Evolutionary conservation across 37 sponge, comb jelly and placozoan genomes (phyloP).

Genomic region (Ianthella basta): DNA sequence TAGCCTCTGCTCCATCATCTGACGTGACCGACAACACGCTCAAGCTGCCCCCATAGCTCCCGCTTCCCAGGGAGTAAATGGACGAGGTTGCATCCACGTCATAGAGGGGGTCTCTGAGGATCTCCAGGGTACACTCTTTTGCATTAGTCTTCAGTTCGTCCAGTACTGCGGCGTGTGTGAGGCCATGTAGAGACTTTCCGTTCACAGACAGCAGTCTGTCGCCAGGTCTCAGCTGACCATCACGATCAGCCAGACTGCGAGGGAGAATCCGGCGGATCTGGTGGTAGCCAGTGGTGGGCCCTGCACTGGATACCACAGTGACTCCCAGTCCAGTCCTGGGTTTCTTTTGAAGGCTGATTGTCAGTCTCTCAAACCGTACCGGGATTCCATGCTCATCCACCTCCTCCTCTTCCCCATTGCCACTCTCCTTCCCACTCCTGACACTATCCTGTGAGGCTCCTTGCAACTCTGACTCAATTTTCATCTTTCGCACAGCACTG

Average conservation of each 20-base stretch:
- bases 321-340: constrained; percentile 56
- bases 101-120: constrained; percentile 61
- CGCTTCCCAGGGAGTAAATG: constrained; percentile 41
- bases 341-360: constrained; percentile 53
- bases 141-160: constrained; percentile 45
- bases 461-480: background rate
- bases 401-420: background rate
- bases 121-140: constrained; percentile 34
- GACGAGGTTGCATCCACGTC: constrained; percentile 43
- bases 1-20: constrained; percentile 7
- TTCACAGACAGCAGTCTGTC: constrained; percentile 72
- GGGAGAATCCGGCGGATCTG: constrained; percentile 64
- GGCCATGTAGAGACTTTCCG: constrained; percentile 44
- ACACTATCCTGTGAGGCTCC: background rate
- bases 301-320: constrained; percentile 51
- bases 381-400: background rate
- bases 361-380: constrained; percentile 33
- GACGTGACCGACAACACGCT: constrained; percentile 50
- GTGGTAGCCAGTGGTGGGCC: constrained; percentile 37
- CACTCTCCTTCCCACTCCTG: background rate
- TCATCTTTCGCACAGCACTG: background rate
- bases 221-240: constrained; percentile 58
- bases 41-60: constrained; percentile 21
- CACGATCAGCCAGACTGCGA: constrained; percentile 63
- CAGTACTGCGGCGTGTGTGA: constrained; percentile 60